Evolutionary conservation across 2,113 vertebrate species (phyloP).

Genomic region (Acrocephalus arundinaceus): DNA sequence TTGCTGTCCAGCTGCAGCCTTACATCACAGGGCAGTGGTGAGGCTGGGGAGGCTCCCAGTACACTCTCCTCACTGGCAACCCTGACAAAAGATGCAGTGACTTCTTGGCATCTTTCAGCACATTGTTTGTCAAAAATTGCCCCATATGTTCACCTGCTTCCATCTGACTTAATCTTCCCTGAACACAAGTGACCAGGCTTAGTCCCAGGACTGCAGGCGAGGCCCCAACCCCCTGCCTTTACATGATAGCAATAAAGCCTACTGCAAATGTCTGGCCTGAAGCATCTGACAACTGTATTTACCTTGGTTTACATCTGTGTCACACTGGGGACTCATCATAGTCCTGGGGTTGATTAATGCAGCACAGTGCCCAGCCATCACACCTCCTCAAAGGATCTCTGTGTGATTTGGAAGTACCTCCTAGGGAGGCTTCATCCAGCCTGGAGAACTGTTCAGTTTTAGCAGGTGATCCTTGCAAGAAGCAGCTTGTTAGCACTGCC

Average conservation of each 20-base stretch:
- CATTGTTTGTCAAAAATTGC: not conserved
- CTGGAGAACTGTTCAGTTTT: not conserved
- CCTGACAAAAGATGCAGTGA: not conserved
- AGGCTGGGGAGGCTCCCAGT: not conserved
- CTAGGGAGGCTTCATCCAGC: not conserved
- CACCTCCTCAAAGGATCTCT: not conserved
- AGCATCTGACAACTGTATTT: not conserved
- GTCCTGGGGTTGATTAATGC: not conserved
- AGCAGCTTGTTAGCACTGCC: not conserved
- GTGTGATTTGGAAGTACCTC: not conserved
- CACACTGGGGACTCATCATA: not conserved
- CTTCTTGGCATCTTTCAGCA: not conserved
- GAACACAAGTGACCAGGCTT: not conserved
- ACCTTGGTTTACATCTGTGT: not conserved
- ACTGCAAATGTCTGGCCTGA: not conserved
- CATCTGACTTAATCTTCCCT: not conserved
- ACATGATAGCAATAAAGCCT: accelerated
- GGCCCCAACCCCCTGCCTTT: not conserved
- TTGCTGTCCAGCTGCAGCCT: not conserved
- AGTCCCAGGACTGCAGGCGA: accelerated
- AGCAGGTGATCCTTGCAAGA: not conserved
- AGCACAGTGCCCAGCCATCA: not conserved
- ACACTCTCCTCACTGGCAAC: not conserved
- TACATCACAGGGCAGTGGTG: not conserved
- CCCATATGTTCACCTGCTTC: not conserved